Evolutionary conservation across 2,113 vertebrate species (phyloP).

Genomic region (Genyomyrus donnyi): DNA sequence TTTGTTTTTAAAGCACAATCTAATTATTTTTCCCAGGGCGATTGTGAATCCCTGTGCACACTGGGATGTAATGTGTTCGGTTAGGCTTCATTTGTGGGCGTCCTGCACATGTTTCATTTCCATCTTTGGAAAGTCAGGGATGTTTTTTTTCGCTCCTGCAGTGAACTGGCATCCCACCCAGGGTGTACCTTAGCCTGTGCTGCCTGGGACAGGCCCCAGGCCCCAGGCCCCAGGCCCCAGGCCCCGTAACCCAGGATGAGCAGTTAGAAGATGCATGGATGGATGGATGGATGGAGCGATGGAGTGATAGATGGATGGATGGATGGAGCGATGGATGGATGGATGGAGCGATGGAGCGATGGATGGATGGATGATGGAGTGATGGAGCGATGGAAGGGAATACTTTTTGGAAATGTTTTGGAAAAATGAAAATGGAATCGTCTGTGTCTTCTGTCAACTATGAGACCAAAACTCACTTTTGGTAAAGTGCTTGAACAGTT

Average conservation of each 20-base stretch:
- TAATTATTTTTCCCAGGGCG: neutral
- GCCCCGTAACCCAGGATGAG: neutral
- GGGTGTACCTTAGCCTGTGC: neutral
- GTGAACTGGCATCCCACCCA: neutral
- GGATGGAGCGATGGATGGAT: neutral
- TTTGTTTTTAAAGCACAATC: conserved; percentile 32
- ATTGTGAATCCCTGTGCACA: neutral
- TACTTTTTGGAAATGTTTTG: neutral
- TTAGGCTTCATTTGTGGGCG: neutral
- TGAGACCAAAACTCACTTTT: neutral
- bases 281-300: neutral
- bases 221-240: neutral
- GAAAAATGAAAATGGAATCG: neutral
- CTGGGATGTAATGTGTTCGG: neutral
- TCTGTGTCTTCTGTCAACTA: neutral
- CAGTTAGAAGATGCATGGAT: neutral
- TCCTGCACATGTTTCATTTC: neutral
- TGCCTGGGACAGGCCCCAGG: neutral
- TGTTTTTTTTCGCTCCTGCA: neutral
- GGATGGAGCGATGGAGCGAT: no score
- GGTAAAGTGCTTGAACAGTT: neutral
- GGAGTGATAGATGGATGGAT: neutral
- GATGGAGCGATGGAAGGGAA: neutral
- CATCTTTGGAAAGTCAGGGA: neutral
- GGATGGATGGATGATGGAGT: no score